phyloP scores from a whole-genome alignment of 35 echinoderm and acorn worm species.

The Eucidaris tribuloides region DNA sequence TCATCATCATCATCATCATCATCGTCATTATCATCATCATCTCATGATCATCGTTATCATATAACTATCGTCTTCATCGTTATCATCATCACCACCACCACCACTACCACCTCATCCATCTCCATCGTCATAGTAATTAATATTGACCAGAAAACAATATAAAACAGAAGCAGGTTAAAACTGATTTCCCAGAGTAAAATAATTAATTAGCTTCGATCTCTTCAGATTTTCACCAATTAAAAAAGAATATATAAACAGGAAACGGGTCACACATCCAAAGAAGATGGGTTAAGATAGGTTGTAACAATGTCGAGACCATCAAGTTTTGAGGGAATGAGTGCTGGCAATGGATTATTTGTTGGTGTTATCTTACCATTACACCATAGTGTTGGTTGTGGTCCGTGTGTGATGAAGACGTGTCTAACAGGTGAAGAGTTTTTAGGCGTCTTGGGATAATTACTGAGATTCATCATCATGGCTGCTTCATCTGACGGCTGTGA shows the following conservation, averaged over 20 bases:
- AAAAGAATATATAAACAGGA: neutral
- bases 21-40: no score
- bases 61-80: no score
- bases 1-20: no score
- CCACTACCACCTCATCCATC: no score
- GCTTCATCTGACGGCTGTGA: neutral
- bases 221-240: neutral
- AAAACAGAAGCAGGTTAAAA: no score
- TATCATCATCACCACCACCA: no score
- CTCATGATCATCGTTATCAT: no score
- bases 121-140: no score
- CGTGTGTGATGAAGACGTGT: constrained; percentile 5
- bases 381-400: constrained; percentile 8
- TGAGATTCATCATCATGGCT: neutral
- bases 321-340: neutral
- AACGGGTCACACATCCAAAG: neutral
- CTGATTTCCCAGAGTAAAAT: no score
- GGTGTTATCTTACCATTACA: neutral
- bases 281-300: no score
- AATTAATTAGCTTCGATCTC: neutral
- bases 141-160: no score
- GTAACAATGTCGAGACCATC: neutral
- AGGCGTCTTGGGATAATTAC: neutral
- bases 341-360: no score
- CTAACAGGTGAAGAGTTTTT: neutral